These are phyloP conservation scores for Corbicula japonica DNA, from an alignment of 2,888 invertebrate species.

Conservation along the genomic window DNA sequence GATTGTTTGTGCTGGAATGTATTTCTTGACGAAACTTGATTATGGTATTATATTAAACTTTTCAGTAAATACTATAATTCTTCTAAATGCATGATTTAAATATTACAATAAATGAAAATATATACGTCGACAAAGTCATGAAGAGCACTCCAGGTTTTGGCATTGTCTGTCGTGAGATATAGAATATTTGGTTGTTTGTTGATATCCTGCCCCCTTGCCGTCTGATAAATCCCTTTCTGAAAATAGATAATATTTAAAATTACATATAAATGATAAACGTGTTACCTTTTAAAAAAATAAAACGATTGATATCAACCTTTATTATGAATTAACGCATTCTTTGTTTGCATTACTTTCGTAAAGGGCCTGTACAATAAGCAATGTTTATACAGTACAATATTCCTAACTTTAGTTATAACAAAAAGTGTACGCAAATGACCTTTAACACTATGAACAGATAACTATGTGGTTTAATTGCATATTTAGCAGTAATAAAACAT, in stretches of 20 bases:
- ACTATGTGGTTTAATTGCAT: too few species aligned
- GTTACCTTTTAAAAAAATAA: background rate
- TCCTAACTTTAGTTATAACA: too few species aligned
- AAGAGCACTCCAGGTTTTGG: conserved; percentile 82
- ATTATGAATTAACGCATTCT: background rate
- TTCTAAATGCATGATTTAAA: background rate
- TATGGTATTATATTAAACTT: too few species aligned
- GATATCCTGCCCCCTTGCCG: conserved; percentile 85
- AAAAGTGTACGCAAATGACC: too few species aligned
- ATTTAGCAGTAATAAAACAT: too few species aligned
- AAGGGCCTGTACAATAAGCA: too few species aligned
- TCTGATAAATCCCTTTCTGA: conserved; percentile 83
- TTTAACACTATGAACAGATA: too few species aligned
- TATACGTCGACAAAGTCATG: conserved; percentile 85
- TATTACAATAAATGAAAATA: conserved; percentile 7
- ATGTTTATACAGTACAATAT: too few species aligned
- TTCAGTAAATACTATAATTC: too few species aligned
- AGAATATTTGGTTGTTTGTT: conserved; percentile 84
- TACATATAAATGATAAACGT: background rate
- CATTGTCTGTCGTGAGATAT: conserved; percentile 84
- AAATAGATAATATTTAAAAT: background rate
- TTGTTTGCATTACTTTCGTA: too few species aligned
- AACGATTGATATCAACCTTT: background rate
- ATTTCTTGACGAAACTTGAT: background rate
- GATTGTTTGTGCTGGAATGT: background rate